Percentiles rank a stretch among this genome's conserved stretches.
phyloP scores from a whole-genome alignment of 2,797 vertebrate species.

The Steatocranus sp. region DNA sequence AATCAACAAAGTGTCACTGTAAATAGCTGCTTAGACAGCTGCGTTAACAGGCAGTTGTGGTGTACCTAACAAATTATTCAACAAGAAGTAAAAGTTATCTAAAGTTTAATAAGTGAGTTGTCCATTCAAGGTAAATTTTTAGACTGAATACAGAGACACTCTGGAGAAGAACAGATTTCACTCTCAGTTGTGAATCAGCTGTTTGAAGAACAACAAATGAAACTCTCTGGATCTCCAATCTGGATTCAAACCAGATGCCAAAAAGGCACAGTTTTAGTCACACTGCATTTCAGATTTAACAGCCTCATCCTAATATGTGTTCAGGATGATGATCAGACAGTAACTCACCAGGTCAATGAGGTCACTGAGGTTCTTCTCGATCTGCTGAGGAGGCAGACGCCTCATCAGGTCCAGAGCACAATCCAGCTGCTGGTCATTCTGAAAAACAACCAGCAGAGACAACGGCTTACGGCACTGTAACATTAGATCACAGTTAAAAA shows the following conservation, averaged over 20 bases:
- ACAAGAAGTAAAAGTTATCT: not conserved
- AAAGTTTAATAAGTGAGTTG: not conserved
- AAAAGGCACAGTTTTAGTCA: not conserved
- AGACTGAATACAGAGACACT: not conserved
- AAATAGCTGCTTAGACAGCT: not conserved
- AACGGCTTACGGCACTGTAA: not conserved
- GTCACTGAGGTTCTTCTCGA: conserved; percentile 99
- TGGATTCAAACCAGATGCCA: not conserved
- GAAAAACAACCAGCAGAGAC: conserved; percentile 36
- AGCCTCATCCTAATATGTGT: not conserved
- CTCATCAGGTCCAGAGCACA: conserved; percentile 99
- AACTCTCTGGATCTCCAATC: not conserved
- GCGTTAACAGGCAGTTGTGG: not conserved
- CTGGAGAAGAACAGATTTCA: not conserved
- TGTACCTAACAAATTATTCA: not conserved
- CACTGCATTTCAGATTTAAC: not conserved
- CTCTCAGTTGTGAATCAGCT: not conserved
- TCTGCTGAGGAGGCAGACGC: conserved; percentile 98
- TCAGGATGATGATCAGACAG: not conserved
- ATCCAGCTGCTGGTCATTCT: conserved; percentile 98
- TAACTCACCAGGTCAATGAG: conserved; percentile 95
- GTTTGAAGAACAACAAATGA: not conserved
- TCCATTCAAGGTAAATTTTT: not conserved
- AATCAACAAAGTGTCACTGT: not conserved
- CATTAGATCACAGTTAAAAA: not conserved